Base-by-base conservation (phyloP, 2,888 invertebrate species). In the Eumacrocentrus americanus region DNA sequence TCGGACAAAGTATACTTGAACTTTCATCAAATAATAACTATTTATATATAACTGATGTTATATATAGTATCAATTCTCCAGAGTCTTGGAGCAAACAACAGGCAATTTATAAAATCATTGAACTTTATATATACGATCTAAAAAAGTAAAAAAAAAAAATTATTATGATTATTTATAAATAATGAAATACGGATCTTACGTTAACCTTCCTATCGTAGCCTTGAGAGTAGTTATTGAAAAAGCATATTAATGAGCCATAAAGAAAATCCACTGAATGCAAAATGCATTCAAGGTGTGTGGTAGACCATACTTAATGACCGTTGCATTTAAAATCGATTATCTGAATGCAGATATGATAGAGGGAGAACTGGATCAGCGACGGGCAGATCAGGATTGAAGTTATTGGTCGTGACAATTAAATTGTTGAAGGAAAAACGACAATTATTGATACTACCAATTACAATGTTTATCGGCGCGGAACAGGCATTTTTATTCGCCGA, bases 391-490 rank as follows among this genome's bases (percentile, higher is more conserved):
- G 91, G 91, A 0, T 71, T 88, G 0, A 85, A 84, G 63, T 83
- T 92, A 16, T 79, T 93, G 50, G 86, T 89, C 0, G 91, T 92
- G 4, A 95, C 95, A 0, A 78, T 93, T 46, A 87, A 87, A 59
- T 90, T 95, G 70, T 81, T 94, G 55, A 83, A 86, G 23, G 88
- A 92, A 77, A 89, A 88, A 23, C 89, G 91, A 74, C 95, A 95
- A 81, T 81, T 95, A 64, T 83, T 97, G 29, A 85, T 97, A 67
- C 83, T 96, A 57, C 96, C 96, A 0, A 89, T 97, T 40, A 96
- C 95, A 0, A 89, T 95, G 70, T 97, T 95, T 82, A 94, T 95
- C 67, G 96, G 97, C 0, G 88, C 95, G 22, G 95, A 96, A 75
- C 95, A 96, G 81, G 95, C 95, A 0, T 96, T 95, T 77, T 86